These are phyloP conservation scores for Montipora foliosa DNA, from an alignment of 64 coral and sea anemone species.

Conservation along the genomic window DNA sequence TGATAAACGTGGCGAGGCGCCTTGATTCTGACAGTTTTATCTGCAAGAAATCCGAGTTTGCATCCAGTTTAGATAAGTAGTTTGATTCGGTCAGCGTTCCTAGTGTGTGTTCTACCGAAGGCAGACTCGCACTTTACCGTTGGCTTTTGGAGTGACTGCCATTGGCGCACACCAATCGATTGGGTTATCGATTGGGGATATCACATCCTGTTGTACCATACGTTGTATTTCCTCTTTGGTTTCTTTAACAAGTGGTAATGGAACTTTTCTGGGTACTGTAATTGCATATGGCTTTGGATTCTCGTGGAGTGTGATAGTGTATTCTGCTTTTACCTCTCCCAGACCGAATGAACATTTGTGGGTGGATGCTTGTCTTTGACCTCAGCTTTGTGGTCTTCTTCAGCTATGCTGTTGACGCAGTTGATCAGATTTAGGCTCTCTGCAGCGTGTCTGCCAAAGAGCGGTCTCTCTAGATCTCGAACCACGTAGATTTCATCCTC, in stretches of 20 bases:
- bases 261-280: slow-evolving; percentile 73
- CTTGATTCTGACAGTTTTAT: too few relatives aligned
- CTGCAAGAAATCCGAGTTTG: too few relatives aligned
- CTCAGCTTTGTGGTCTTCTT: not conserved
- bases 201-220: not conserved
- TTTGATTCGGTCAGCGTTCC: too few relatives aligned
- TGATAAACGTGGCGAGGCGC: too few relatives aligned
- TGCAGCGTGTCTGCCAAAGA: not conserved
- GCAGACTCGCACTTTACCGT: too few relatives aligned
- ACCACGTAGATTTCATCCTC: not conserved
- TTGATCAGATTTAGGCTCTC: not conserved
- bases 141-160: too few relatives aligned
- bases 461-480: not conserved
- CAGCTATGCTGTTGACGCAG: not conserved
- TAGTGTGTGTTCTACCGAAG: too few relatives aligned
- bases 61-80: too few relatives aligned
- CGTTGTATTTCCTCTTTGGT: not conserved
- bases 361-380: too few relatives aligned
- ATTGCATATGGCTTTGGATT: slow-evolving; percentile 54
- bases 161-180: too few relatives aligned
- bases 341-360: slow-evolving; percentile 4
- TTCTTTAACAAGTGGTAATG: slow-evolving; percentile 35
- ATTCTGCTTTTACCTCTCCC: slow-evolving; percentile 25
- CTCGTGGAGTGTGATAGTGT: slow-evolving; percentile 35
- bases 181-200: not conserved